Base-by-base conservation (phyloP, 1,140 invertebrate species). In the Papilio dardanus region DNA sequence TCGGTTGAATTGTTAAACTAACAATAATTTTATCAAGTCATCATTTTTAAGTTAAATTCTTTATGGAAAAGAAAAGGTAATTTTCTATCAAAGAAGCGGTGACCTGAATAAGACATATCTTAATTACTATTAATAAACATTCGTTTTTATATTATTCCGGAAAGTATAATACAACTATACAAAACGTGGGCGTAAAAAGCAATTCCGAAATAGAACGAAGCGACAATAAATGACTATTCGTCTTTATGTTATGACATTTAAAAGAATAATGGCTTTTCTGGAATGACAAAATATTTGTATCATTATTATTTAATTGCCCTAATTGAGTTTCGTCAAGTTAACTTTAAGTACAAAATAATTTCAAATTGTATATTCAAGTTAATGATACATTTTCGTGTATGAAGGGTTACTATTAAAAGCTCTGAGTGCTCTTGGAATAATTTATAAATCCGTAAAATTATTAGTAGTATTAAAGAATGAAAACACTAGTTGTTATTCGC, bases 341-440 rank as follows among this genome's bases (percentile, higher is more conserved):
- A 58, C 7, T 58, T 28, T 28, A 16, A 28, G 54, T 58, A 12
- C 24, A 14, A 14, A 3, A 28, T 14, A 12, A 58, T 58, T 58
- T 24, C 21, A 28, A 58, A 58, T 28, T 14, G 21, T 58, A 58
- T 24, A 58, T 58, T 58, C 21, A 58, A 58, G 28, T 58, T 58
- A 58, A 30, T 58, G 54, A 58, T 28, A 58, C 54, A 58, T 28
- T 58, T 58, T 58, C 54, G 54, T 58, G 54, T 58, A 58, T 58
- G 21, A 58, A 58, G 54, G 54, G 24, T 58, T n/a, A 58, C 54
- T 58, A 28, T 58, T 58, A 58, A 58, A 58, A 58, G 24, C 24
- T 58, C 54, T 12, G 24, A 58, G 54, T 58, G 54, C 54, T 58
- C 24, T 58, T 58, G 54, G 24, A 30, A 58, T 28, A 58, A 58